These are phyloP conservation scores for Ptychodera flava DNA, from an alignment of 35 echinoderm and acorn worm genomes.

Conservation along the genomic window DNA sequence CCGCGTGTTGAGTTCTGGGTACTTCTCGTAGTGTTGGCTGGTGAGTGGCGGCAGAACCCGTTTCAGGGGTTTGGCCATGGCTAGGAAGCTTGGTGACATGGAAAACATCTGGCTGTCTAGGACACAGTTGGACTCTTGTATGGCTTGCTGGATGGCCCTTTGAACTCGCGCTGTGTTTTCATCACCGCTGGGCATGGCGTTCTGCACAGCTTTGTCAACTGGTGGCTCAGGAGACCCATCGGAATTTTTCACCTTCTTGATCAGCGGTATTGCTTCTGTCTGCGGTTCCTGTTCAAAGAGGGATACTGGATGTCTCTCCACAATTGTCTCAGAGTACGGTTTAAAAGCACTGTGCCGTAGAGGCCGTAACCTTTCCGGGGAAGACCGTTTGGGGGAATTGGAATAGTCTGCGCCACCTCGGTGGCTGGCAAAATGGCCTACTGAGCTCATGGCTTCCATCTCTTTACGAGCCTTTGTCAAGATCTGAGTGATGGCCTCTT, in stretches of 20 bases:
- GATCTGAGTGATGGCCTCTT: constrained; percentile 88
- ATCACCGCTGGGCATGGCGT: background rate
- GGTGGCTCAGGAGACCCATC: background rate
- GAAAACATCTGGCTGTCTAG: background rate
- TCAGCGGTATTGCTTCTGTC: background rate
- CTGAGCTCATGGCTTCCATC: constrained; percentile 41
- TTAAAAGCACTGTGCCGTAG: background rate
- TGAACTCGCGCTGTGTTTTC: background rate
- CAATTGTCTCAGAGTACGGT: background rate
- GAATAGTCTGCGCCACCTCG: background rate
- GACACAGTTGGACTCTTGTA: background rate
- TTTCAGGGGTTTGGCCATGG: background rate
- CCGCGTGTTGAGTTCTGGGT: constrained; percentile 60
- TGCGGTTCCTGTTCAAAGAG: background rate
- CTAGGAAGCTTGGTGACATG: background rate
- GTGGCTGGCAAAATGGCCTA: background rate
- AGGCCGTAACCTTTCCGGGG: background rate
- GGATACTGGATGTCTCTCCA: background rate
- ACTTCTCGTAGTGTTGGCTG: constrained; percentile 55
- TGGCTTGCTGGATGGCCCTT: background rate
- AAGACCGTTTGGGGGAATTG: background rate
- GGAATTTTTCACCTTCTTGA: background rate
- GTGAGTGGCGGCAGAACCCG: constrained; percentile 51
- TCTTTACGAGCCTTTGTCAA: constrained; percentile 81
- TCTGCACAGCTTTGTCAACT: background rate